Conservation (phyloP, 2,113 vertebrate species). For the Oncorhynchus keta region DNA sequence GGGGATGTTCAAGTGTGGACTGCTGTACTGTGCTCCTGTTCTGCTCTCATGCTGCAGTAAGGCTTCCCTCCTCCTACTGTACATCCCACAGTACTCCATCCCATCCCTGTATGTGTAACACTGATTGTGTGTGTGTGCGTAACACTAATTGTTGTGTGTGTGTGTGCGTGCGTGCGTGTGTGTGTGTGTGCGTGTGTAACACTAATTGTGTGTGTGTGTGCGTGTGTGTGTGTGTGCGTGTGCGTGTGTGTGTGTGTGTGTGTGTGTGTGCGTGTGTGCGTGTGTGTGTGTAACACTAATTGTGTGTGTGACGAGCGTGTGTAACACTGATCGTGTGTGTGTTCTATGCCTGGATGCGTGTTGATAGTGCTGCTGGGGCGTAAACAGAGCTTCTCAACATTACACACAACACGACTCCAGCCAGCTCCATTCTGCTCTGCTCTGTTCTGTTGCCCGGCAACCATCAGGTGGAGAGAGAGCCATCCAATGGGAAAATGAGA, state of each 20-base stretch:
- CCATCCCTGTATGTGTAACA: too few species aligned
- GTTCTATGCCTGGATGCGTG: conserved; percentile 38
- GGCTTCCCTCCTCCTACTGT: conserved; percentile 62
- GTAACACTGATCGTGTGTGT: neutral
- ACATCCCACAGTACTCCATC: conserved; percentile 15
- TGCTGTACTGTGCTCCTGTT: conserved; percentile 54
- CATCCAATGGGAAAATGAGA: neutral
- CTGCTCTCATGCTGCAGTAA: conserved; percentile 55
- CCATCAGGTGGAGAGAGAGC: conserved; percentile 26
- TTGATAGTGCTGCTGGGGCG: conserved; percentile 26
- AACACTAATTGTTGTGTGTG: too few species aligned
- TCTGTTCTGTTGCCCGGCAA: conserved; percentile 76
- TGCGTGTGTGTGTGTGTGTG: too few species aligned
- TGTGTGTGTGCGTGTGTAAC: too few species aligned
- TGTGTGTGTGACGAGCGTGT: too few species aligned
- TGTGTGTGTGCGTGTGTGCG: too few species aligned
- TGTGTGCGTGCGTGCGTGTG: too few species aligned
- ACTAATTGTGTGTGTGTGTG: conserved; percentile 13
- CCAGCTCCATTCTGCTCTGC: conserved; percentile 33
- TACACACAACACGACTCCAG: neutral
- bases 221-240: too few species aligned
- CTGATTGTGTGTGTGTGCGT: neutral
- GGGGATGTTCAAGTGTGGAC: conserved; percentile 47
- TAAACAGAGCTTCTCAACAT: too few species aligned
- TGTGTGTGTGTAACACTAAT: too few species aligned